Percentiles rank a stretch among this genome's conserved stretches.
phyloP scores from a whole-genome alignment of 2,888 invertebrate genomes.

The Amblyteles armatorius region DNA sequence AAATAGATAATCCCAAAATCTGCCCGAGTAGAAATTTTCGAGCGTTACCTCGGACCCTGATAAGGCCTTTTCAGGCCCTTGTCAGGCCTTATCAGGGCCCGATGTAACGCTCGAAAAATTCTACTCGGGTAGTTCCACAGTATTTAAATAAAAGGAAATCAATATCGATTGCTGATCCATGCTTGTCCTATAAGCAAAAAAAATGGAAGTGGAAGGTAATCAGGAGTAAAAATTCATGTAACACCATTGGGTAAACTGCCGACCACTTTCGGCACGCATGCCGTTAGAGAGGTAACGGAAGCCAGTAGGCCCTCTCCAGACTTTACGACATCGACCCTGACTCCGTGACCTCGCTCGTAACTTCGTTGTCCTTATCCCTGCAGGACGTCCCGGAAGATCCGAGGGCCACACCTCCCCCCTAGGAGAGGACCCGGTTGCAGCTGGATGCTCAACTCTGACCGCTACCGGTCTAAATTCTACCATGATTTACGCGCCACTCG shows the following conservation, averaged over 20 bases:
- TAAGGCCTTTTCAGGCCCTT: no score
- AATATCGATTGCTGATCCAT: not conserved
- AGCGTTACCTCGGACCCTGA: no score
- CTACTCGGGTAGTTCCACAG: no score
- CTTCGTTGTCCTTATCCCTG: constrained; percentile 65
- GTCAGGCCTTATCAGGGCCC: no score
- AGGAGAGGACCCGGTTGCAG: constrained; percentile 37
- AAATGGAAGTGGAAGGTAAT: not conserved
- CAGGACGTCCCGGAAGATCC: constrained; percentile 61
- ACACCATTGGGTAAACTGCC: constrained; percentile 15
- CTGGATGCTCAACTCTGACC: constrained; percentile 67
- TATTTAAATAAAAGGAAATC: not conserved
- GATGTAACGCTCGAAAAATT: no score
- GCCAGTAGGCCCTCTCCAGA: constrained; percentile 37
- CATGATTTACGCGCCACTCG: constrained; percentile 74
- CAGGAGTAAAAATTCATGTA: not conserved
- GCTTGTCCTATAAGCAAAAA: not conserved
- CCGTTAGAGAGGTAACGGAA: constrained; percentile 34
- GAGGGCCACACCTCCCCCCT: constrained; percentile 24
- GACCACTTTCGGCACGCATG: constrained; percentile 3
- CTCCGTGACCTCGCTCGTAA: constrained; percentile 69
- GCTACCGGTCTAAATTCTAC: constrained; percentile 70
- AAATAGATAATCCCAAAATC: not conserved
- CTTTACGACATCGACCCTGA: constrained; percentile 66
- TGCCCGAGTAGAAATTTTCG: not conserved